Evolutionary conservation across 2,888 invertebrate genomes (phyloP), one percentile per base, ranked within the genome.

Genomic region (Papilio gigon): DNA sequence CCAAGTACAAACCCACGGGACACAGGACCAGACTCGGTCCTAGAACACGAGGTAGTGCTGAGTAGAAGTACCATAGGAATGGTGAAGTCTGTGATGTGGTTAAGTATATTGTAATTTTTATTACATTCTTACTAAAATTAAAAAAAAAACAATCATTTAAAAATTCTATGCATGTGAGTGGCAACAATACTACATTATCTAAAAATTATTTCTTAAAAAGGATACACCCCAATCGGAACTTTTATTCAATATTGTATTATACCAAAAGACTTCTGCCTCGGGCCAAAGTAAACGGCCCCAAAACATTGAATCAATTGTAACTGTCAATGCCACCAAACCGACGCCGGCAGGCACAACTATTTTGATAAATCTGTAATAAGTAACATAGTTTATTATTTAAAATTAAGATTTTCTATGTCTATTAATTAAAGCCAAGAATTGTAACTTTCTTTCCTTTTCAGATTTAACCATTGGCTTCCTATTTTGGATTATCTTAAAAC

Each of bases 41-140:
- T 83, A 99, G 93, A 0, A 98, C 97, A 67, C 99, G 94, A 0
- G 99, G 99, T 47, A 99, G 91, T 0, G 98, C 99, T 0, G 99
- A 99, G 86, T 98, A 98, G 85, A 99, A 98, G 87, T 99, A 99
- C 99, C 99, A 99, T 1, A 97, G 87, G 87, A 98, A 98, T 69
- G 99, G 99, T 5, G 96, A 96, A 56, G 97, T 97, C 97, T 98
- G 86, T 64, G 8, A 6, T 64, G 12, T 59, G 11, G 50, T 44
- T 63, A 44, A 33, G 42, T 40, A n/a, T n/a, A n/a, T n/a, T n/a
- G n/a, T n/a, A n/a, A n/a, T n/a, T n/a, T n/a, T n/a, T n/a, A n/a
- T n/a, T n/a, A n/a, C n/a, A n/a, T n/a, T n/a, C n/a, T n/a, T n/a
- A n/a, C n/a, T n/a, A n/a, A 40, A 59, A 35, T 33, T 9, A n/a